phyloP scores from a whole-genome alignment of 2,113 vertebrate species.

The Microcebus murinus region DNA sequence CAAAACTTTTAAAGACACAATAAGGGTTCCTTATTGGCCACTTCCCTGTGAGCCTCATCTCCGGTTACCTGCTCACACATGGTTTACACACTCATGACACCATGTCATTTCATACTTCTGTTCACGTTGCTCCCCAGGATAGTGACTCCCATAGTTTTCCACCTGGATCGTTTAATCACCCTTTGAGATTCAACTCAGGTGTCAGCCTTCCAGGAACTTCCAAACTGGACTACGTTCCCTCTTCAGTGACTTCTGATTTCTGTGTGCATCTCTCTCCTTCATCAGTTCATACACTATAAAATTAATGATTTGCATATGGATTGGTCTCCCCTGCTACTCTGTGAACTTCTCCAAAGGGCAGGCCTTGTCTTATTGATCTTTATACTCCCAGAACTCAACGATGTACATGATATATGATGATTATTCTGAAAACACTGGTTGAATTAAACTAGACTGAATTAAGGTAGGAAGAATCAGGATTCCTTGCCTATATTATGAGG shows the following conservation, averaged over 20 bases:
- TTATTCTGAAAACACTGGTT: neutral
- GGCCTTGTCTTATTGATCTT: neutral
- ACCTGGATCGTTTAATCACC: neutral
- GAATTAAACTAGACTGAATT: neutral
- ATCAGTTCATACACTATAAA: neutral
- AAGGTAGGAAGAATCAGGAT: neutral
- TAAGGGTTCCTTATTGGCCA: neutral
- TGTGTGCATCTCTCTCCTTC: neutral
- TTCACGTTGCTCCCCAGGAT: neutral
- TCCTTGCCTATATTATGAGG: neutral
- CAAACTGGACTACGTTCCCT: neutral
- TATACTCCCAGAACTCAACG: neutral
- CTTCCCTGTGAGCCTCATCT: neutral
- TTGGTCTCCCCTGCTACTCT: neutral
- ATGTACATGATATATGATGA: neutral
- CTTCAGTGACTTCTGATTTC: neutral
- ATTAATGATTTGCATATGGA: neutral
- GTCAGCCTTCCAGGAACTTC: neutral
- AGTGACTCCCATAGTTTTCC: neutral
- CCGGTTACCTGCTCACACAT: neutral
- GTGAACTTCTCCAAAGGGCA: neutral
- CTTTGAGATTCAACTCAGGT: neutral
- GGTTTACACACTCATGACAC: rapidly evolving
- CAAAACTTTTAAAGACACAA: too few species aligned
- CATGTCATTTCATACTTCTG: rapidly evolving